These are phyloP conservation scores for Alentia gelatinosa DNA, from an alignment of 2,888 invertebrate species.

Conservation along the genomic window DNA sequence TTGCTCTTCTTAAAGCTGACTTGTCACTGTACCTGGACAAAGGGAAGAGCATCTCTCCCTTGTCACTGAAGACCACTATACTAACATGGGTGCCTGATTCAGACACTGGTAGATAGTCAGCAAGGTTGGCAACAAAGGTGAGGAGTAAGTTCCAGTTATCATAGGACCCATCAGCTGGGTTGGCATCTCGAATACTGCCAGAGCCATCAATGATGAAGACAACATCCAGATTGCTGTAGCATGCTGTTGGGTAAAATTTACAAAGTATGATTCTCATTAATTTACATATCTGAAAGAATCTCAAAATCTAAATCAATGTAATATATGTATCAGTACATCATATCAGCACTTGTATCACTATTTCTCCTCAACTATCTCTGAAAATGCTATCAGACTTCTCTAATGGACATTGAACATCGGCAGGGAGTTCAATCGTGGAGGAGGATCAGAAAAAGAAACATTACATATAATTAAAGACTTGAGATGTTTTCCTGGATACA, in stretches of 20 bases:
- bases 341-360: too few relatives aligned
- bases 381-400: too few relatives aligned
- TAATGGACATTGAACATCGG: too few relatives aligned
- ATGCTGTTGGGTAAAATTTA: neutral
- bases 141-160: slow-evolving; percentile 51
- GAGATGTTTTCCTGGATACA: too few relatives aligned
- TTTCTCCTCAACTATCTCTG: too few relatives aligned
- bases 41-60: neutral
- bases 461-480: too few relatives aligned
- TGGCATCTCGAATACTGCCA: slow-evolving; percentile 48
- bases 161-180: slow-evolving; percentile 23
- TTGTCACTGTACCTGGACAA: neutral
- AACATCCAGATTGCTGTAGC: neutral
- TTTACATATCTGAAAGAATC: too few relatives aligned
- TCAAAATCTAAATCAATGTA: too few relatives aligned
- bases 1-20: neutral
- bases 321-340: too few relatives aligned
- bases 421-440: too few relatives aligned
- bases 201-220: slow-evolving; percentile 51
- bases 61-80: neutral
- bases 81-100: neutral
- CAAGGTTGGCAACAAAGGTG: slow-evolving; percentile 24
- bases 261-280: too few relatives aligned
- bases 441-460: too few relatives aligned
- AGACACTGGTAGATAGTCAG: slow-evolving; percentile 11